phyloP scores from a whole-genome alignment of 2,797 vertebrate genomes.

The Tamandua tetradactyla region DNA sequence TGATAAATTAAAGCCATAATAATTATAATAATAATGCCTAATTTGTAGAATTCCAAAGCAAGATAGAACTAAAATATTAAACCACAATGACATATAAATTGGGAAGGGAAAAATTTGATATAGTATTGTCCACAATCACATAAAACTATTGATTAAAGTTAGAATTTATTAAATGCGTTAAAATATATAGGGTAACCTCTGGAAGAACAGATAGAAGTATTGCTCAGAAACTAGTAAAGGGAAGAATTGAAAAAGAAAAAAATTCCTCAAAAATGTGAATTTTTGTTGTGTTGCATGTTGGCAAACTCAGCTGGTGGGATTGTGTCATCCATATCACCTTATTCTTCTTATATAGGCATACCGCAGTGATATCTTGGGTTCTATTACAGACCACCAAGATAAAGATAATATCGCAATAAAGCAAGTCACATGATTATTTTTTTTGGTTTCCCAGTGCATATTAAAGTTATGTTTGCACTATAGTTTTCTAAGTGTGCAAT shows the following conservation, averaged over 20 bases:
- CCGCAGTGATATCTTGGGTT: too few relatives aligned
- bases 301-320: not conserved
- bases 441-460: too few relatives aligned
- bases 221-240: not conserved
- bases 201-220: not conserved
- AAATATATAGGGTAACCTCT: not conserved
- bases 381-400: too few relatives aligned
- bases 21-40: not conserved
- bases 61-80: not conserved
- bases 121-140: not conserved
- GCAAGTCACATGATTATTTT: too few relatives aligned
- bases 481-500: too few relatives aligned
- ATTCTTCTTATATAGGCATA: not conserved
- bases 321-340: not conserved
- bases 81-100: not conserved
- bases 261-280: not conserved
- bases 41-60: not conserved
- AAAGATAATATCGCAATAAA: too few relatives aligned
- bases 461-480: too few relatives aligned
- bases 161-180: conserved; percentile 34
- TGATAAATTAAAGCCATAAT: not conserved
- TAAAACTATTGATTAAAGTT: not conserved
- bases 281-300: not conserved
- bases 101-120: not conserved
- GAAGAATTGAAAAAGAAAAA: not conserved